phyloP scores from a whole-genome alignment of 2,797 vertebrate genomes.

The Smutsia gigantea region DNA sequence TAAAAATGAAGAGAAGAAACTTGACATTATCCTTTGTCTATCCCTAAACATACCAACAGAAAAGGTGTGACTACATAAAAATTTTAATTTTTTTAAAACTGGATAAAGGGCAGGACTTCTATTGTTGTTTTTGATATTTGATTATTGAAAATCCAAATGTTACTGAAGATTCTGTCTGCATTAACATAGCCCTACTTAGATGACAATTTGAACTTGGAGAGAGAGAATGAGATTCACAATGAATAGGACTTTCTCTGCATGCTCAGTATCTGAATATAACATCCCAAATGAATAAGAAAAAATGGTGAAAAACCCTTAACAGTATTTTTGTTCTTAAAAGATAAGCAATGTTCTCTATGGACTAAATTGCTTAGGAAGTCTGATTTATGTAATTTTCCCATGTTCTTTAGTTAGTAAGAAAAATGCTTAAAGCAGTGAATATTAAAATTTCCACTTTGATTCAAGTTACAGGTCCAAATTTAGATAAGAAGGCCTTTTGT shows the following conservation, averaged over 20 bases:
- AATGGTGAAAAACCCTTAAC: background rate
- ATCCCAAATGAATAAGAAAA: background rate
- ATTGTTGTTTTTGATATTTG: background rate
- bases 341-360: background rate
- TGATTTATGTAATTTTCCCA: background rate
- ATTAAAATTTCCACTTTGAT: background rate
- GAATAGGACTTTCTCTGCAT: background rate
- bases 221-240: constrained; percentile 16
- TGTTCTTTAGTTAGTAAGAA: constrained; percentile 1
- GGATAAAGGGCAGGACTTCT: background rate
- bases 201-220: background rate
- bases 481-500: background rate
- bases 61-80: background rate
- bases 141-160: background rate
- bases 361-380: background rate
- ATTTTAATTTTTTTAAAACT: background rate
- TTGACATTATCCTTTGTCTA: background rate
- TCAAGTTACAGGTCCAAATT: background rate
- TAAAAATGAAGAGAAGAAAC: background rate
- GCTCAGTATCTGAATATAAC: background rate
- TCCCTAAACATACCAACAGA: background rate
- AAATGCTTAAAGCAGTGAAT: background rate
- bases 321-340: constrained; percentile 47
- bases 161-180: background rate
- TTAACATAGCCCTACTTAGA: background rate